A percentile compares a stretch with the other conserved stretches of the same genome.
Evolutionary conservation across 2,797 vertebrate genomes (phyloP).

Genomic region (Aplochiton taeniatus): DNA sequence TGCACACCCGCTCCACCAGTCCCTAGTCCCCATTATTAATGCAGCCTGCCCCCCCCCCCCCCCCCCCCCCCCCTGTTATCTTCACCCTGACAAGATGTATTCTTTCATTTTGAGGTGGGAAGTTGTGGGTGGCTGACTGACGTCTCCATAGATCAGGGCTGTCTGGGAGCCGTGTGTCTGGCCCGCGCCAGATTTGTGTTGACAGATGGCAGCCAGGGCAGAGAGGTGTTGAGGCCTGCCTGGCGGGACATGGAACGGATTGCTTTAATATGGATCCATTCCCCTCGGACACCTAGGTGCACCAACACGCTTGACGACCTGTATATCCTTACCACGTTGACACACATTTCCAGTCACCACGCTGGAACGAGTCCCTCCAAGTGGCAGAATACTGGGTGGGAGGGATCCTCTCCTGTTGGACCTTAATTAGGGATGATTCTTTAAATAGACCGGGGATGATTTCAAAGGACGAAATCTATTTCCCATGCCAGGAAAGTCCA

Average conservation of each 20-base stretch:
- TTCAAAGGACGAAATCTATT: too few relatives aligned
- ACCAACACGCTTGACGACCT: too few relatives aligned
- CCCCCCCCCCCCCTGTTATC: slow-evolving; percentile 24
- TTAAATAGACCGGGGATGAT: too few relatives aligned
- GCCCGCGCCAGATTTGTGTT: slow-evolving; percentile 51
- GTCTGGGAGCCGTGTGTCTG: slow-evolving; percentile 39
- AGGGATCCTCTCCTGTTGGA: too few relatives aligned
- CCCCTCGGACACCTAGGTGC: too few relatives aligned
- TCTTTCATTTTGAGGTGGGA: slow-evolving; percentile 47
- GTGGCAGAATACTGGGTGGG: too few relatives aligned
- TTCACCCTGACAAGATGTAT: slow-evolving; percentile 38
- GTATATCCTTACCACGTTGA: too few relatives aligned
- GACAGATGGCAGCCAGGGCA: slow-evolving; percentile 44
- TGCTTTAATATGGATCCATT: slow-evolving; percentile 33
- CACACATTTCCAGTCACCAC: too few relatives aligned
- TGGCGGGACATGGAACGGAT: slow-evolving; percentile 35
- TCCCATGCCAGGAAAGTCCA: too few relatives aligned
- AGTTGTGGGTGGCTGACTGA: slow-evolving; percentile 42
- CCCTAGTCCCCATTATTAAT: slow-evolving; percentile 51
- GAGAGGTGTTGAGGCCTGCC: slow-evolving; percentile 21
- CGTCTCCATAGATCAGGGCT: slow-evolving; percentile 49
- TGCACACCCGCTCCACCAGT: too few relatives aligned
- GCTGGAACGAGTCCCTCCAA: too few relatives aligned
- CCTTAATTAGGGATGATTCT: too few relatives aligned
- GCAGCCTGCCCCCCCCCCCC: slow-evolving; percentile 41